Evolutionary conservation across 1,140 invertebrate genomes (phyloP).

Genomic region (Holcopasites calliopsidis): DNA sequence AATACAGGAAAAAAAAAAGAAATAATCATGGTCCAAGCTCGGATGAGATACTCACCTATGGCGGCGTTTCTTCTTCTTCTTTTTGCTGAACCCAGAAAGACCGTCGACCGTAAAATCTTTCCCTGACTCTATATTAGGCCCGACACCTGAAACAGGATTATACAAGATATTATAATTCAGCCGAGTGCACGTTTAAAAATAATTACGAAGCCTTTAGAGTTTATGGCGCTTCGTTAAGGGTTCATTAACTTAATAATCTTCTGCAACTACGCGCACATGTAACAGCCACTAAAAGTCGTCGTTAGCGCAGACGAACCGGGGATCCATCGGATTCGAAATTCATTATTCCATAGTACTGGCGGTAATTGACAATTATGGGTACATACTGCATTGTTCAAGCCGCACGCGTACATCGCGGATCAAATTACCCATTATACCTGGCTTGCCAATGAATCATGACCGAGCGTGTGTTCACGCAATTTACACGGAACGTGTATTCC

Average conservation of each 20-base stretch:
- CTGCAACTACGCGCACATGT: no score
- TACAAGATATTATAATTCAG: neutral
- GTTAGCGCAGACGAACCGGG: slow-evolving; percentile 12
- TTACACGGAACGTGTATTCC: neutral
- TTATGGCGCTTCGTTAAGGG: neutral
- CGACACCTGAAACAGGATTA: slow-evolving; percentile 75
- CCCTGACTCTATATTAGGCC: slow-evolving; percentile 81
- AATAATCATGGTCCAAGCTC: slow-evolving; percentile 36
- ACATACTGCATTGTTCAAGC: slow-evolving; percentile 39
- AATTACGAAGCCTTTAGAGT: neutral
- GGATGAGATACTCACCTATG: slow-evolving; percentile 87
- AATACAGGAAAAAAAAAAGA: neutral
- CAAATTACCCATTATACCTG: slow-evolving; percentile 72
- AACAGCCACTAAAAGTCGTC: slow-evolving; percentile 40
- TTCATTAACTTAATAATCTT: no score
- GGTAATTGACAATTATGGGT: slow-evolving; percentile 73
- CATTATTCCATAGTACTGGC: slow-evolving; percentile 63
- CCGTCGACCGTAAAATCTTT: slow-evolving; percentile 89
- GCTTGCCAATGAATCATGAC: slow-evolving; percentile 53
- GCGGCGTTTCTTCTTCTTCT: slow-evolving; percentile 95
- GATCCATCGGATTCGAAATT: slow-evolving; percentile 50
- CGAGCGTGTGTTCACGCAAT: slow-evolving; percentile 11
- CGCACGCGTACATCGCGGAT: slow-evolving; percentile 55
- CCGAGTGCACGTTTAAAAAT: neutral
- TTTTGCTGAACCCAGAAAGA: slow-evolving; percentile 88